A percentile compares a stretch with the other conserved stretches of the same genome.
Conservation (phyloP, 2,113 vertebrate genomes). For the Pangasianodon gigas region DNA sequence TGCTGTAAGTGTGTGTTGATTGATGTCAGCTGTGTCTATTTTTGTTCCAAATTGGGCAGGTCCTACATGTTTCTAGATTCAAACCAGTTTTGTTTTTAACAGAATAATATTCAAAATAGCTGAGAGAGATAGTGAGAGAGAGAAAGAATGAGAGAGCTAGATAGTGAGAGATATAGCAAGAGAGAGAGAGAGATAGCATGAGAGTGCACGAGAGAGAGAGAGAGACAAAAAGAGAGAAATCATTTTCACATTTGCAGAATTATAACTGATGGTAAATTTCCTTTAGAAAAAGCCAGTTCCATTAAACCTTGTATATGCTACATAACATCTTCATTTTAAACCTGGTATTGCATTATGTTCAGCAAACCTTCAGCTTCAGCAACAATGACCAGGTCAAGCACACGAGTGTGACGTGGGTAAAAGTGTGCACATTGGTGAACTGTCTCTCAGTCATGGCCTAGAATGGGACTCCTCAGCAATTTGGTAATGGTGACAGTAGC, state of each 20-base stretch:
- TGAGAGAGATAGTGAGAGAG: not conserved
- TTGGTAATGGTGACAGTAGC: not conserved
- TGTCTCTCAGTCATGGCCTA: not conserved
- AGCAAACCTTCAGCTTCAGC: slow-evolving; percentile 52
- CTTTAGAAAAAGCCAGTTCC: slow-evolving; percentile 46
- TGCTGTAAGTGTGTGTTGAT: not conserved
- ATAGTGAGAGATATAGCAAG: not conserved
- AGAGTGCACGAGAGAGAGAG: not conserved
- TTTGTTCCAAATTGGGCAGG: not conserved
- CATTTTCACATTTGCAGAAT: slow-evolving; percentile 22
- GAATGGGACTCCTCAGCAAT: not conserved
- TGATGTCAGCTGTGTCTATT: not conserved
- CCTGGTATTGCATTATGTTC: slow-evolving; percentile 49
- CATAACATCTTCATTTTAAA: slow-evolving; percentile 54
- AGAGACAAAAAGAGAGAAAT: not conserved
- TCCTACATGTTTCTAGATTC: not conserved
- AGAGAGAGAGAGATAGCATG: not conserved
- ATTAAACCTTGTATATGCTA: slow-evolving; percentile 58
- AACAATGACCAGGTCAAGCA: slow-evolving; percentile 32
- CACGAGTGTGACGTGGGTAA: slow-evolving; percentile 5
- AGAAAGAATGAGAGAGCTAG: not conserved
- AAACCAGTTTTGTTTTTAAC: not conserved
- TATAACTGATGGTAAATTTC: slow-evolving; percentile 57
- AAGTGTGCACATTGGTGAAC: not conserved
- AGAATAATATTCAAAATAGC: not conserved